These are phyloP conservation scores for Paragorgia papillata DNA, from an alignment of 92 coral and sea anemone species.

Conservation along the genomic window DNA sequence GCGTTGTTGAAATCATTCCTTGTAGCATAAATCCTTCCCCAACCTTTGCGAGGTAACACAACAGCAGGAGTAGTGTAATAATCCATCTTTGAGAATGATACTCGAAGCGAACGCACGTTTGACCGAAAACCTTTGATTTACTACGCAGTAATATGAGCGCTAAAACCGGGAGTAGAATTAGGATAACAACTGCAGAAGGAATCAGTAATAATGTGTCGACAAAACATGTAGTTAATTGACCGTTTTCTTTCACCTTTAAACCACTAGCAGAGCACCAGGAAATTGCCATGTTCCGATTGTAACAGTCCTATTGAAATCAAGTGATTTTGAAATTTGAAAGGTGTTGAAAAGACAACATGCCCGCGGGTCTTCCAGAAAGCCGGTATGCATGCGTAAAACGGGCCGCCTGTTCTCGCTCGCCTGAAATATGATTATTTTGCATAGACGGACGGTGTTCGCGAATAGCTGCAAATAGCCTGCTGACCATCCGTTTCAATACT, in stretches of 20 bases:
- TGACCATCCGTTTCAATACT: no score
- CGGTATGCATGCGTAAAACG: no score
- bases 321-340: no score
- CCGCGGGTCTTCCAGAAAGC: no score
- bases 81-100: constrained; percentile 32
- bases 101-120: constrained; percentile 19
- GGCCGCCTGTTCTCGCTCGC: no score
- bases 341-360: no score
- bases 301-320: no score
- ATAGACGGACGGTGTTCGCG: no score
- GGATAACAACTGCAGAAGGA: constrained; percentile 14
- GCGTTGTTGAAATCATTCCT: constrained; percentile 19
- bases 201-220: constrained; percentile 35
- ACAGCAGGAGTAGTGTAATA: constrained; percentile 3
- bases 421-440: no score
- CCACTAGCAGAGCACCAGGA: constrained; percentile 29
- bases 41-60: constrained; percentile 17
- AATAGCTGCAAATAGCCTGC: no score
- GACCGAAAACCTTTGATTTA: constrained; percentile 24
- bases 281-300: constrained; percentile 26
- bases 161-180: constrained; percentile 14
- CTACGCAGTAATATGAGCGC: constrained; percentile 12
- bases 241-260: constrained; percentile 22
- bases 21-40: constrained; percentile 42
- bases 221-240: constrained; percentile 30